These are phyloP conservation scores for Tetramorium simillimum DNA, from an alignment of 1,140 invertebrate genomes.

Conservation along the genomic window DNA sequence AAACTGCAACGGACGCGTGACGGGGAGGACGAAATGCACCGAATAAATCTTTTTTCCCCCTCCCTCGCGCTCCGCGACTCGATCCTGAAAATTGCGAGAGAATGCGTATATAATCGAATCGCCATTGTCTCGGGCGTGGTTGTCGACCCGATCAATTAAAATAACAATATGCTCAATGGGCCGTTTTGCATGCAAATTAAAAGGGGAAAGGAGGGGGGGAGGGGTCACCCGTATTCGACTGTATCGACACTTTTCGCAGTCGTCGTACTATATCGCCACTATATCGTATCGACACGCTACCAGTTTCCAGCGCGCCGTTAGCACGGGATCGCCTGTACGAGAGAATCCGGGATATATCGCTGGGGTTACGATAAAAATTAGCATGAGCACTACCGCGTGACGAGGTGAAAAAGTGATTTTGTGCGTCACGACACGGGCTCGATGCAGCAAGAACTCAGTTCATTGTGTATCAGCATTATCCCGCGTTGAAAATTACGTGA, in stretches of 20 bases:
- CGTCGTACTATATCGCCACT: not conserved
- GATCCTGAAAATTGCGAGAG: slow-evolving; percentile 50
- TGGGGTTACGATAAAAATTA: slow-evolving; percentile 20
- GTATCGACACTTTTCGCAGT: slow-evolving; percentile 67
- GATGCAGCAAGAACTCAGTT: not conserved
- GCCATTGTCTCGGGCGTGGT: slow-evolving; percentile 41
- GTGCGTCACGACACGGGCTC: not conserved
- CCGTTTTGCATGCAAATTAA: slow-evolving; percentile 75
- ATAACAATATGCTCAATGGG: slow-evolving; percentile 74
- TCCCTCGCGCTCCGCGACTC: not conserved
- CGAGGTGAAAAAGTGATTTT: slow-evolving; percentile 4
- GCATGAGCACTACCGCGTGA: not conserved
- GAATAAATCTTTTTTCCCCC: slow-evolving; percentile 60
- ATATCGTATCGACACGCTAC: not conserved
- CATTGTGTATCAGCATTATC: not conserved
- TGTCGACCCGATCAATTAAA: slow-evolving; percentile 67
- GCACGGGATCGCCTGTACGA: not conserved
- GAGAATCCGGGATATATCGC: not conserved
- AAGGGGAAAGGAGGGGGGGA: slow-evolving; percentile 17
- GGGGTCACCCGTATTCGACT: slow-evolving; percentile 42
- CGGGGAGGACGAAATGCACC: not conserved
- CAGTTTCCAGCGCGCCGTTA: not conserved
- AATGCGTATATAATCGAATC: slow-evolving; percentile 70
- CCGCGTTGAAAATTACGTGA: not conserved
- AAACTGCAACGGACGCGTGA: slow-evolving; percentile 22